Percentiles rank a stretch among this genome's conserved stretches.
Conservation (phyloP, 37 sponge, comb jelly and placozoan species). For the Haliclona indistincta region DNA sequence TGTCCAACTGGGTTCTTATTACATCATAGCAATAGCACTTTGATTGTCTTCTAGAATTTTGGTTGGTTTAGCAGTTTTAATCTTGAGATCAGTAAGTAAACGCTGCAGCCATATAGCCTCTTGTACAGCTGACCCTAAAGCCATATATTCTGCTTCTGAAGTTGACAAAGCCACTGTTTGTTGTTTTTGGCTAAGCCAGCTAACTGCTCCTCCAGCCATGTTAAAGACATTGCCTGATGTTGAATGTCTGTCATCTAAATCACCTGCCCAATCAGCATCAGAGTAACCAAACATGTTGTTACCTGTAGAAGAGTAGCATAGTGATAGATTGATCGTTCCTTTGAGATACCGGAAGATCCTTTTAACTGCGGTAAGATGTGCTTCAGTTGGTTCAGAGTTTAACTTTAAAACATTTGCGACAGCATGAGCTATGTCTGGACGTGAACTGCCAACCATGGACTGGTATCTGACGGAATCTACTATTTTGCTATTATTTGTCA, state of each 20-base stretch:
- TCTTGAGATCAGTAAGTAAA: constrained; percentile 2
- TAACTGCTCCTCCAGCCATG: constrained; percentile 47
- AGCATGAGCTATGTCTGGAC: constrained; percentile 13
- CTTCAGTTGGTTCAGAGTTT: constrained; percentile 12
- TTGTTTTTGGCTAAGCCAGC: constrained; percentile 38
- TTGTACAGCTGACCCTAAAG: constrained; percentile 19
- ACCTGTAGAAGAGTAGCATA: constrained; percentile 13
- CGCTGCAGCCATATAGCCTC: constrained; percentile 19
- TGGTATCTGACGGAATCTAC: constrained; percentile 43
- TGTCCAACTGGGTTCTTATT: constrained; percentile 25
- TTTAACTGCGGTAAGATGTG: constrained; percentile 18
- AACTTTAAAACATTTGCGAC: constrained; percentile 8
- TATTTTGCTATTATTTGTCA: constrained; percentile 45
- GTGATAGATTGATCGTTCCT: constrained; percentile 4
- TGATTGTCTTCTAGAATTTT: constrained; percentile 19
- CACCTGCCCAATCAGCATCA: constrained; percentile 64
- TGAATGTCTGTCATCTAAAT: constrained; percentile 48
- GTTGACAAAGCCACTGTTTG: constrained; percentile 11
- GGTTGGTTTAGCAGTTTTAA: background rate
- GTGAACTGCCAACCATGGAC: constrained; percentile 52
- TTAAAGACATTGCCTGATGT: constrained; percentile 59
- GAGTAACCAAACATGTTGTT: constrained; percentile 34
- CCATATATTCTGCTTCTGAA: constrained; percentile 16
- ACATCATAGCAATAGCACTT: background rate
- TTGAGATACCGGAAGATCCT: constrained; percentile 8